Evolutionary conservation across 2,888 invertebrate genomes (phyloP).

Genomic region (Meloe dianella): DNA sequence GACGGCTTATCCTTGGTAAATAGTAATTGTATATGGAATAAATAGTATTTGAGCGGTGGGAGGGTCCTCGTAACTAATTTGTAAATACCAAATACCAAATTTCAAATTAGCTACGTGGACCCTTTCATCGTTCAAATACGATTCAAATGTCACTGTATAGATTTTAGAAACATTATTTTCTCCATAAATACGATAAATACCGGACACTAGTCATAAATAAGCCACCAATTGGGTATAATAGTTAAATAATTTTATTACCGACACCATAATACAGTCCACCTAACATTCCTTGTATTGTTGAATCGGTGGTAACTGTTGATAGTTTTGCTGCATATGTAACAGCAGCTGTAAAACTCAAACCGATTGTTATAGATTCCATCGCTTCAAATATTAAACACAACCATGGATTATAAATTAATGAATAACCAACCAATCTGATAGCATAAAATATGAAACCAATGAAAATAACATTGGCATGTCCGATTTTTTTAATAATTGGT

Average conservation of each 20-base stretch:
- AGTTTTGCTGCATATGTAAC: conserved; percentile 78
- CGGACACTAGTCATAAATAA: too few relatives aligned
- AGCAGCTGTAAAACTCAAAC: conserved; percentile 77
- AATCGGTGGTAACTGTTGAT: conserved; percentile 75
- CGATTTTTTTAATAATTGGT: conserved; percentile 73
- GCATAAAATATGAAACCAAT: conserved; percentile 80
- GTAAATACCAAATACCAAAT: too few relatives aligned
- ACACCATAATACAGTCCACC: conserved; percentile 84
- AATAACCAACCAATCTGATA: conserved; percentile 75
- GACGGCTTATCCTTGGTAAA: too few relatives aligned
- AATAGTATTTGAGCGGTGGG: too few relatives aligned
- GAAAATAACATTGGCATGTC: conserved; percentile 78
- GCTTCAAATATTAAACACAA: conserved; percentile 77
- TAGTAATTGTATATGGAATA: too few relatives aligned
- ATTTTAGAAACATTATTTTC: too few relatives aligned
- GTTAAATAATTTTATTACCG: conserved; percentile 59
- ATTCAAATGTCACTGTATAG: too few relatives aligned
- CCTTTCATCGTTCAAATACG: too few relatives aligned
- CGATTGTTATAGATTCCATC: conserved; percentile 77
- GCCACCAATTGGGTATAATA: background rate
- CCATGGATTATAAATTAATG: conserved; percentile 78
- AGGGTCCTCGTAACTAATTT: too few relatives aligned
- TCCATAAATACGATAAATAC: too few relatives aligned
- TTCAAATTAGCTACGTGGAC: too few relatives aligned
- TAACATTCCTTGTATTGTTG: conserved; percentile 76